Conservation (phyloP, 2,113 vertebrate species). For the Danio rerio region GRCz12tu NC_133180.1:34418001-34418500, state of each 20-base stretch:
- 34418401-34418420: background rate
- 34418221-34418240: background rate
- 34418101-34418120: too few species aligned
- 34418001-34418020: too few species aligned
- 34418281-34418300: background rate
- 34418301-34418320: background rate
- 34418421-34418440: background rate
- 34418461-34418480: background rate
- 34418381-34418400: background rate
- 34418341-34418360: background rate
- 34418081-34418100: too few species aligned
- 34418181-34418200: background rate
- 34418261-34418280: background rate
- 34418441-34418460: background rate
- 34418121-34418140: too few species aligned
- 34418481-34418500: slow-evolving; percentile 13
- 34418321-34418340: background rate
- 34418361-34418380: background rate
- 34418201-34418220: background rate
- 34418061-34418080: too few species aligned
- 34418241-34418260: background rate
- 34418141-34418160: too few species aligned
- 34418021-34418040: too few species aligned
- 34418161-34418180: too few species aligned
- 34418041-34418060: too few species aligned